Conservation (phyloP, 2,797 vertebrate species). For the Limosa lapponica region DNA sequence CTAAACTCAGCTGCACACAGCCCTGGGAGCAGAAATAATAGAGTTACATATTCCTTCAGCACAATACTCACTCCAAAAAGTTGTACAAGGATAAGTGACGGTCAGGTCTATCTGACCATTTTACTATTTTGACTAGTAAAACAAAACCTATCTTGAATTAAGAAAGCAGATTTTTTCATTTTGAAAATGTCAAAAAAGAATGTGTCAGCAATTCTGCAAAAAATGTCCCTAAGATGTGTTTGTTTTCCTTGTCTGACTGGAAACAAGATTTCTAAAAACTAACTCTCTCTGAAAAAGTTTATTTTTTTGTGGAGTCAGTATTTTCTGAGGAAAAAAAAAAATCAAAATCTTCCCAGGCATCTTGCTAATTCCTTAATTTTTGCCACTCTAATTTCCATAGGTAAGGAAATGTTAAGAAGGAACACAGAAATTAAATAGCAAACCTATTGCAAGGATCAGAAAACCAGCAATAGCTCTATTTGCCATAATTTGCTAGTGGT, state of each 20-base stretch:
- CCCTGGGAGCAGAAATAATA: neutral
- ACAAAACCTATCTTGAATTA: neutral
- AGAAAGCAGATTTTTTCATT: neutral
- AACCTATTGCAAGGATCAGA: neutral
- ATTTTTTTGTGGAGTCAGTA: neutral
- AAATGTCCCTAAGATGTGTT: neutral
- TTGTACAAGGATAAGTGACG: neutral
- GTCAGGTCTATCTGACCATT: neutral
- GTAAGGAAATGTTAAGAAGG: neutral
- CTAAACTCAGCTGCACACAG: neutral
- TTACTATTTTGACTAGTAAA: neutral
- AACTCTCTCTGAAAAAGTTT: neutral
- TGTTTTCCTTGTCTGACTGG: neutral
- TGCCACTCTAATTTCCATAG: neutral
- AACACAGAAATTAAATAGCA: neutral
- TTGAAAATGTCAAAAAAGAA: neutral
- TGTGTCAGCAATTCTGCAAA: neutral
- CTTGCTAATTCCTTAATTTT: neutral
- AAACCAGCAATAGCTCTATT: neutral
- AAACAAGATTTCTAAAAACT: neutral
- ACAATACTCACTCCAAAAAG: neutral
- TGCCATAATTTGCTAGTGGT: neutral
- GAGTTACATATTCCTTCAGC: neutral
- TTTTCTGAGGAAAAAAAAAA: neutral
- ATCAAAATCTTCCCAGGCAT: neutral